These are phyloP conservation scores for Muricea muricata DNA, from an alignment of 92 coral and sea anemone genomes.

Conservation along the genomic window DNA sequence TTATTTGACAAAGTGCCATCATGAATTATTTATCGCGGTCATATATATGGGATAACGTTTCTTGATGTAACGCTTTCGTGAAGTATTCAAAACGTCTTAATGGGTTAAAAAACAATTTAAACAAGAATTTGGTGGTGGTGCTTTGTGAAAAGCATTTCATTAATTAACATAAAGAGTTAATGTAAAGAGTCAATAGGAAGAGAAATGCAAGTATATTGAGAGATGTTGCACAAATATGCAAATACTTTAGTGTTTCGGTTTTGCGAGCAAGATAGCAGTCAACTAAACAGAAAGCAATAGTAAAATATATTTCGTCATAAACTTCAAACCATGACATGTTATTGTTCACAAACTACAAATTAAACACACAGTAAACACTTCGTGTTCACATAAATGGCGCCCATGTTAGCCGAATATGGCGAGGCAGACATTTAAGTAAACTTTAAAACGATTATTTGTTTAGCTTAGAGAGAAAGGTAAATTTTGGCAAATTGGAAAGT, in stretches of 20 bases:
- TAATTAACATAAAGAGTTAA: too few relatives aligned
- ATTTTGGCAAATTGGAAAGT: neutral
- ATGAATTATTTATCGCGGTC: conserved; percentile 38
- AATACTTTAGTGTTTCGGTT: neutral
- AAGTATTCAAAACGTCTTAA: neutral
- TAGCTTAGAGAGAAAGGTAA: neutral
- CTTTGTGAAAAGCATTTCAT: neutral
- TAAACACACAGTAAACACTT: neutral
- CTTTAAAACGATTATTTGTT: neutral
- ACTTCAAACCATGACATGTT: neutral
- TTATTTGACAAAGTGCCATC: conserved; percentile 22
- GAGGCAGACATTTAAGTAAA: neutral
- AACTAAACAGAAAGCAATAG: neutral
- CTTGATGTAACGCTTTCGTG: neutral
- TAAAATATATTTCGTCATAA: neutral
- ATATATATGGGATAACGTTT: neutral
- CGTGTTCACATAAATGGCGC: neutral
- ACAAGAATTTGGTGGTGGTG: neutral
- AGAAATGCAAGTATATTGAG: neutral
- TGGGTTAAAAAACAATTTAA: neutral
- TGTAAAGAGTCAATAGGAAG: too few relatives aligned
- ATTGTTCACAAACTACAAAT: neutral
- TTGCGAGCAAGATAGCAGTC: conserved; percentile 24
- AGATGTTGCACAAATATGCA: neutral
- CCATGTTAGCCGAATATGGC: conserved; percentile 10